These are phyloP conservation scores for Phymanthus crucifer DNA, from an alignment of 92 coral and sea anemone genomes.

Conservation along the genomic window DNA sequence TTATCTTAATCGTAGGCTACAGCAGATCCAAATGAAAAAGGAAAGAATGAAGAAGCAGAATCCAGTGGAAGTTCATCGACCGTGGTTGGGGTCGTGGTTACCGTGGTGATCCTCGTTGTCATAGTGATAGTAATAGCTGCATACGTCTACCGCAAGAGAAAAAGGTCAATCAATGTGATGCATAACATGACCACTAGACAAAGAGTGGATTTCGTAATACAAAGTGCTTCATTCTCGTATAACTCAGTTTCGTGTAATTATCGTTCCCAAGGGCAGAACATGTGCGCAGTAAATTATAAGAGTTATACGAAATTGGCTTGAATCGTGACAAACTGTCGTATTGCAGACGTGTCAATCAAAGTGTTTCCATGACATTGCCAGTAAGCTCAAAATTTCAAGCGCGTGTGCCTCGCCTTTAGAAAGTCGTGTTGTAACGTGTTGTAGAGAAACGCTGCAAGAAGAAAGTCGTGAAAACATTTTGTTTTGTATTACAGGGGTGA, in stretches of 20 bases:
- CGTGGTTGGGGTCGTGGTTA: conserved; percentile 1
- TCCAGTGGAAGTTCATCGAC: neutral
- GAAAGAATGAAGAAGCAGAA: neutral
- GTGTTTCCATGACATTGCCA: no score
- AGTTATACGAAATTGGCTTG: no score
- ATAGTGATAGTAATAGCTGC: neutral
- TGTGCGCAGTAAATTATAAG: no score
- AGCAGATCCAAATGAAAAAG: neutral
- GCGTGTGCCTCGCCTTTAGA: neutral
- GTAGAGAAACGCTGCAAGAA: neutral
- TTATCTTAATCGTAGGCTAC: no score
- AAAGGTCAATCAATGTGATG: neutral
- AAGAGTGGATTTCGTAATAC: no score
- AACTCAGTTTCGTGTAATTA: no score
- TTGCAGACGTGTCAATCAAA: no score
- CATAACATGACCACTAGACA: no score
- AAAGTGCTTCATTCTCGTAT: no score
- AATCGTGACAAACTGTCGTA: no score
- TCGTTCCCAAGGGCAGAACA: no score
- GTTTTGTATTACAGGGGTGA: neutral
- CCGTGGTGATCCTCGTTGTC: conserved; percentile 1
- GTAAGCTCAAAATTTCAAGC: neutral
- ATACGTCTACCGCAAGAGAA: neutral
- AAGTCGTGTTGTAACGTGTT: neutral
- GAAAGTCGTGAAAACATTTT: neutral